Percentiles rank a stretch among this genome's conserved stretches.
These are phyloP conservation scores for Stictocephala bisonia DNA, from an alignment of 2,888 invertebrate genomes.

Conservation along the genomic window DNA sequence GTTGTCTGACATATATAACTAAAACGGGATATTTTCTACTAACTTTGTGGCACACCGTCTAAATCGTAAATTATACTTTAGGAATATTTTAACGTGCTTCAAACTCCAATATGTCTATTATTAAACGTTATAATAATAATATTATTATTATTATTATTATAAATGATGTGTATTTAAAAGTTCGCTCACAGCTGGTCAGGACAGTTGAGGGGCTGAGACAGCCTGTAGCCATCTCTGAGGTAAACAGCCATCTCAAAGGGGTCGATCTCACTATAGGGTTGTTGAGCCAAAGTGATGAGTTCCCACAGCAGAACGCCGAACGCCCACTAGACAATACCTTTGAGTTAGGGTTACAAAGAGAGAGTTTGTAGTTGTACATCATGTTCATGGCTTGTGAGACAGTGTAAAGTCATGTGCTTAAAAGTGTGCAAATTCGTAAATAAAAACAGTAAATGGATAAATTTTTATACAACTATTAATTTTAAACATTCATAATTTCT, in stretches of 20 bases:
- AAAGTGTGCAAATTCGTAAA: no score
- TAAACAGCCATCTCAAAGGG: constrained; percentile 91
- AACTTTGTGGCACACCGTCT: no score
- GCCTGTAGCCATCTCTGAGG: constrained; percentile 87
- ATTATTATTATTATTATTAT: constrained; percentile 18
- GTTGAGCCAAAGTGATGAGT: constrained; percentile 87
- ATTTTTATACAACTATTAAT: no score
- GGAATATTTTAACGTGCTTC: no score
- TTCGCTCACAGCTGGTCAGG: constrained; percentile 94
- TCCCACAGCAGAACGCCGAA: constrained; percentile 97
- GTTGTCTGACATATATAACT: no score
- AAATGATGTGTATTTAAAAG: constrained; percentile 21
- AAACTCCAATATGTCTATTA: neutral
- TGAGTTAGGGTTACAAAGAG: neutral
- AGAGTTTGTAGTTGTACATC: neutral
- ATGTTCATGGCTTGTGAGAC: no score
- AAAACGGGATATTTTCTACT: no score
- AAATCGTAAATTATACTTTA: no score
- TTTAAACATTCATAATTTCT: no score
- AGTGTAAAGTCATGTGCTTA: no score
- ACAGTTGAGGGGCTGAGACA: constrained; percentile 92
- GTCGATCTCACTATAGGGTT: constrained; percentile 92
- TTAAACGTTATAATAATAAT: neutral
- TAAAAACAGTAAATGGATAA: no score
- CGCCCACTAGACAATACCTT: constrained; percentile 78